Evolutionary conservation across 2,113 vertebrate species (phyloP).

Genomic region (Mesembrinibis cayennensis): DNA sequence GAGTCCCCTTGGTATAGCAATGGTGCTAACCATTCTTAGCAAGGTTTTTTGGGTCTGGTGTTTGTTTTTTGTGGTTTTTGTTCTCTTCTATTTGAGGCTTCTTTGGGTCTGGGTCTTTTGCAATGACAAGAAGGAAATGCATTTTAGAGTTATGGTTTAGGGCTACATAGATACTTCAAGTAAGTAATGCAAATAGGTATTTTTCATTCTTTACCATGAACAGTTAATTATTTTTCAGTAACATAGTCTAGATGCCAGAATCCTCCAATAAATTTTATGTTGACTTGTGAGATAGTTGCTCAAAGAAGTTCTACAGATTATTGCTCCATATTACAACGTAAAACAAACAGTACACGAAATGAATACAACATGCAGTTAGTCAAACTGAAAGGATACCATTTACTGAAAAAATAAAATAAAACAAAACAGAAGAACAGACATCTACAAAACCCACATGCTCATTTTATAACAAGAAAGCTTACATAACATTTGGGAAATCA

Average conservation of each 20-base stretch:
- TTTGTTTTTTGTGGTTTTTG: neutral
- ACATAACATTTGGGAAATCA: neutral
- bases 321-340: neutral
- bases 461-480: neutral
- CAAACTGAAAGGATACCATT: neutral
- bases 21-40: neutral
- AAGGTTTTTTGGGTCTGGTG: neutral
- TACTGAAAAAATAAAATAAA: neutral
- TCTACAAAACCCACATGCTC: neutral
- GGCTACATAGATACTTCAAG: neutral
- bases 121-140: neutral
- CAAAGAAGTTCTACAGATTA: neutral
- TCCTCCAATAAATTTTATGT: neutral
- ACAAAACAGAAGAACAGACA: neutral
- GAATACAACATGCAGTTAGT: neutral
- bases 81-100: neutral
- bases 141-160: neutral
- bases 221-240: neutral
- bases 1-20: neutral
- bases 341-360: neutral
- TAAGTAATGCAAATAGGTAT: neutral
- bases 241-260: neutral
- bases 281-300: neutral
- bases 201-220: neutral
- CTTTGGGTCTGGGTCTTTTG: neutral